These are phyloP conservation scores for human DNA, from an alignment of 2,113 vertebrate species.

Conservation along the genomic window GRCh38 chr19:3792501-3793000, in stretches of 20 bases:
- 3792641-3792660: not conserved
- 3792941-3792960: not conserved
- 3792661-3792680: not conserved
- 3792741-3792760: not conserved
- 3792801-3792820: not conserved
- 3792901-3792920: not conserved
- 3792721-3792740: not conserved
- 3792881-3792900: not conserved
- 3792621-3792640: not conserved
- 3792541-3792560: not conserved
- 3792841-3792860: no score
- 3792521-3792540: not conserved
- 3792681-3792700: not conserved
- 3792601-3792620: not conserved
- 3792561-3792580: not conserved
- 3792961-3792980: slow-evolving; percentile 48
- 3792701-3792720: not conserved
- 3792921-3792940: no score
- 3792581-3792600: not conserved
- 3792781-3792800: not conserved
- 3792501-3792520: not conserved
- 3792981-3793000: slow-evolving; percentile 65
- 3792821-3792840: not conserved
- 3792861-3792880: not conserved
- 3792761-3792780: not conserved